These are phyloP conservation scores for Antedon bifida DNA, from an alignment of 35 echinoderm and acorn worm species.

Conservation along the genomic window DNA sequence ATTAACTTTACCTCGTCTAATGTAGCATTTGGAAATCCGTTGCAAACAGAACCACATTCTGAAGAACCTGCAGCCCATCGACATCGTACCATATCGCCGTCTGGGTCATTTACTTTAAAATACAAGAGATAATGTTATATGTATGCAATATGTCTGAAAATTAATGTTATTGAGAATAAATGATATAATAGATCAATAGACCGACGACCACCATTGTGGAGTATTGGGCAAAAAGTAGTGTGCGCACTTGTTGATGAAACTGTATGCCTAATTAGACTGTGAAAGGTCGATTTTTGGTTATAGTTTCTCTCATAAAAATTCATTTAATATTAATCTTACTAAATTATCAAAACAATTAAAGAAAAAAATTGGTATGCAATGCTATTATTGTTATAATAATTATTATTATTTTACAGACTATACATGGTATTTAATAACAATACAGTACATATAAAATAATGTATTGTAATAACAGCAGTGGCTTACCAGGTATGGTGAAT, in stretches of 20 bases:
- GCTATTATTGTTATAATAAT: no score
- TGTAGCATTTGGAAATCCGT: not conserved
- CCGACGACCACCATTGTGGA: not conserved
- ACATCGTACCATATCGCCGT: conserved; percentile 10
- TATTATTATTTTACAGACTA: no score
- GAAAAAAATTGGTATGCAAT: no score
- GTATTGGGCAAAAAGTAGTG: not conserved
- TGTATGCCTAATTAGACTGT: no score
- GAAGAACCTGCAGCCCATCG: not conserved
- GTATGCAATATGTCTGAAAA: not conserved
- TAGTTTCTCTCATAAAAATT: no score
- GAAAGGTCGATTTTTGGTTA: no score
- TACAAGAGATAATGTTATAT: not conserved
- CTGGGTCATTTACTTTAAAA: not conserved
- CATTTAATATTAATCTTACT: no score
- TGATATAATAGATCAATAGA: not conserved
- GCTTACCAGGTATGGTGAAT: no score
- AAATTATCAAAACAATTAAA: no score
- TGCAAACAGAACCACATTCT: not conserved
- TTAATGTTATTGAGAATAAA: not conserved
- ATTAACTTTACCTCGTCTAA: conserved; percentile 9
- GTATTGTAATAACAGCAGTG: no score
- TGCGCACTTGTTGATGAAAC: not conserved
- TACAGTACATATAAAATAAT: no score
- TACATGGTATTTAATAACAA: no score